Conservation (phyloP, 2,888 invertebrate species). For the Blastobasis lacticolella region DNA sequence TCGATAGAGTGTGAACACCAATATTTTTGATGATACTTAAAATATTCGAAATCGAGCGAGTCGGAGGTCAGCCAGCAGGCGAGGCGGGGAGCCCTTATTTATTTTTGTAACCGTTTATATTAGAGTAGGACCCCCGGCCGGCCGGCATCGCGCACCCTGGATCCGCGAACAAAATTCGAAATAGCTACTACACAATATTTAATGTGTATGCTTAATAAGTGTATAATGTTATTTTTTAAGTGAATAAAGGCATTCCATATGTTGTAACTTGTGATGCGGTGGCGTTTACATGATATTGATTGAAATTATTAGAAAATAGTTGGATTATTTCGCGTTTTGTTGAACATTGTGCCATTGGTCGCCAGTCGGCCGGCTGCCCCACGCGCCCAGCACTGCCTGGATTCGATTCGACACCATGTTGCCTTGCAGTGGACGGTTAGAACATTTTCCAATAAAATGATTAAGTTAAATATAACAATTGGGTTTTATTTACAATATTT, state of each 20-base stretch:
- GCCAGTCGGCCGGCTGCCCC: slow-evolving; percentile 16
- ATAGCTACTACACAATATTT: slow-evolving; percentile 33
- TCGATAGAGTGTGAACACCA: slow-evolving; percentile 22
- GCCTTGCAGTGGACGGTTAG: slow-evolving; percentile 72
- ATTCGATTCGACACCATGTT: slow-evolving; percentile 67
- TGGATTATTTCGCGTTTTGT: slow-evolving; percentile 43
- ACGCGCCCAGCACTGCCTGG: no score
- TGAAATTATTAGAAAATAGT: slow-evolving; percentile 35
- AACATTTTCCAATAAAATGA: slow-evolving; percentile 71
- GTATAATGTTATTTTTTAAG: slow-evolving; percentile 60
- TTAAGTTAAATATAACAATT: slow-evolving; percentile 50
- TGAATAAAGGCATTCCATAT: slow-evolving; percentile 66
- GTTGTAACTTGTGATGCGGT: slow-evolving; percentile 51
- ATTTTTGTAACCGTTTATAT: slow-evolving; percentile 73
- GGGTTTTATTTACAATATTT: slow-evolving; percentile 42
- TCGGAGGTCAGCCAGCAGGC: slow-evolving; percentile 23
- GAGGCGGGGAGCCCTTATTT: slow-evolving; percentile 64
- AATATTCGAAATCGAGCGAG: slow-evolving; percentile 33
- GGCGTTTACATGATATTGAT: slow-evolving; percentile 48
- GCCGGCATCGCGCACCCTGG: slow-evolving; percentile 15
- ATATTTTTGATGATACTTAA: slow-evolving; percentile 30
- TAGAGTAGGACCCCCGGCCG: slow-evolving; percentile 44
- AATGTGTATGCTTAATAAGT: slow-evolving; percentile 53
- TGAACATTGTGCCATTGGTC: slow-evolving; percentile 59
- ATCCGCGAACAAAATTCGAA: slow-evolving; percentile 48